phyloP scores from a whole-genome alignment of 2,888 invertebrate species.

The Temnothorax ravouxi region DNA sequence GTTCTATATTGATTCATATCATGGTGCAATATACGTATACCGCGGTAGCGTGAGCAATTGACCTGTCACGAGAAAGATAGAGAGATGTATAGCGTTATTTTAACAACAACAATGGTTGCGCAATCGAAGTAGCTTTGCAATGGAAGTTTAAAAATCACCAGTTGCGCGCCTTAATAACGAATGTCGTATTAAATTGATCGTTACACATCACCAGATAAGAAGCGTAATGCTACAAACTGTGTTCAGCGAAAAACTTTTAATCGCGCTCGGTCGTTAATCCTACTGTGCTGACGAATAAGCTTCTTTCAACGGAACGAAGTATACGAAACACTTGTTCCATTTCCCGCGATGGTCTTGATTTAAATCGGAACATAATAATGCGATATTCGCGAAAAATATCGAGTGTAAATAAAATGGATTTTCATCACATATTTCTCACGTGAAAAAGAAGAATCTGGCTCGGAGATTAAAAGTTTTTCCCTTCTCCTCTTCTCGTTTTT shows the following conservation, averaged over 20 bases:
- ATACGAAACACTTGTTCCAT: background rate
- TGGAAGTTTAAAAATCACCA: slow-evolving; percentile 61
- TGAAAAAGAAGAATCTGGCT: background rate
- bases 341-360: background rate
- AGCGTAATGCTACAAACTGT: slow-evolving; percentile 31
- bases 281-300: slow-evolving; percentile 4
- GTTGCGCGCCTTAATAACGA: slow-evolving; percentile 56
- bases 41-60: slow-evolving; percentile 11
- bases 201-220: background rate
- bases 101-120: slow-evolving; percentile 25
- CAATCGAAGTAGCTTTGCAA: slow-evolving; percentile 34
- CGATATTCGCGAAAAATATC: background rate
- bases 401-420: background rate
- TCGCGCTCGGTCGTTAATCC: slow-evolving; percentile 49
- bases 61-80: slow-evolving; percentile 6
- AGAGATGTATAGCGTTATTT: slow-evolving; percentile 3
- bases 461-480: slow-evolving; percentile 13
- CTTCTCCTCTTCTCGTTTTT: background rate
- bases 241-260: slow-evolving; percentile 61
- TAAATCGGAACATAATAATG: background rate
- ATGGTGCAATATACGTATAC: background rate
- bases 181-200: slow-evolving; percentile 43
- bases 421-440: background rate
- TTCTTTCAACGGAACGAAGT: slow-evolving; percentile 18
- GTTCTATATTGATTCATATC: slow-evolving; percentile 26